These are phyloP conservation scores for Copidosoma aretas DNA, from an alignment of 2,888 invertebrate species.

Conservation along the genomic window DNA sequence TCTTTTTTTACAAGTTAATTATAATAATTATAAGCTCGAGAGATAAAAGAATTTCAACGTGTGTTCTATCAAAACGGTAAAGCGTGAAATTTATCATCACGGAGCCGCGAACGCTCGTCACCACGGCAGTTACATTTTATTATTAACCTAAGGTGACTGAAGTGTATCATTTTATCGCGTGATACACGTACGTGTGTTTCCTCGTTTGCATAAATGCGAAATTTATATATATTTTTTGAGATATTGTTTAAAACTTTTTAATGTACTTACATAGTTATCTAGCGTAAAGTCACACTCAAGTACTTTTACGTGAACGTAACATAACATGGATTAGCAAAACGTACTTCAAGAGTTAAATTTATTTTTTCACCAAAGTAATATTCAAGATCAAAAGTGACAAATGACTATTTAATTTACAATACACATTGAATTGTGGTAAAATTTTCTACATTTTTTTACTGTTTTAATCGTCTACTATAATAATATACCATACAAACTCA, in stretches of 20 bases:
- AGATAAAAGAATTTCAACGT: background rate
- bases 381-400: constrained; percentile 23
- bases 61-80: too few relatives aligned
- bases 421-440: constrained; percentile 29
- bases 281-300: background rate
- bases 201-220: too few relatives aligned
- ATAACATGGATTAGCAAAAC: constrained; percentile 17
- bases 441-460: constrained; percentile 13
- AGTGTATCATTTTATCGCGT: too few relatives aligned
- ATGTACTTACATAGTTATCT: background rate
- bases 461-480: constrained; percentile 17
- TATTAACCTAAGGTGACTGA: too few relatives aligned
- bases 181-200: too few relatives aligned
- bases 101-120: too few relatives aligned
- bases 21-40: constrained; percentile 20
- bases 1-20: constrained; percentile 12
- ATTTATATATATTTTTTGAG: too few relatives aligned
- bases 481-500: constrained; percentile 16
- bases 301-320: background rate
- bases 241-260: too few relatives aligned
- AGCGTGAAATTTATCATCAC: too few relatives aligned
- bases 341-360: constrained; percentile 11
- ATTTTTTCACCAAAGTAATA: constrained; percentile 18
- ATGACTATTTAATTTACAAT: constrained; percentile 33
- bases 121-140: too few relatives aligned